Percentiles rank a stretch among this genome's conserved stretches.
phyloP scores from a whole-genome alignment of 2,888 invertebrate genomes.

The Cosmopolites sordidus region DNA sequence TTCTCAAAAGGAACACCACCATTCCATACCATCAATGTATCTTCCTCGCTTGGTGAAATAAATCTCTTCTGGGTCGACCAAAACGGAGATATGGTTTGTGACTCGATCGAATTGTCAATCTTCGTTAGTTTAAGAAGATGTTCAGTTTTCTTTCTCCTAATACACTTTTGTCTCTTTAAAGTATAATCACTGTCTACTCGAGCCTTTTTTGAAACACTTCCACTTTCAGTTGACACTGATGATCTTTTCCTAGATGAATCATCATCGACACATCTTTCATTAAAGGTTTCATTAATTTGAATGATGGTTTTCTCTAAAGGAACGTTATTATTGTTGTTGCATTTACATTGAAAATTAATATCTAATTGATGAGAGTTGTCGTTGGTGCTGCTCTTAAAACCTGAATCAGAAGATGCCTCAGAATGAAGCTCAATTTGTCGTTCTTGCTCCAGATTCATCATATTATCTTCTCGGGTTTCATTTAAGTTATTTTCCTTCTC shows the following conservation, averaged over 20 bases:
- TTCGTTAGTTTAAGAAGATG: constrained; percentile 24
- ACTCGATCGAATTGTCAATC: constrained; percentile 27
- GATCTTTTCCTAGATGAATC: constrained; percentile 32
- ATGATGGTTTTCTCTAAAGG: constrained; percentile 42
- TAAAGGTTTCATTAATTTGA: constrained; percentile 43
- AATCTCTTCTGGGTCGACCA: constrained; percentile 23
- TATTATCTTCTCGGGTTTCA: constrained; percentile 39
- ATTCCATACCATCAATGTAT: constrained; percentile 1
- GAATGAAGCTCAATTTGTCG: constrained; percentile 24
- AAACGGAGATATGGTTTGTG: constrained; percentile 24
- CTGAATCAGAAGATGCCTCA: constrained; percentile 43
- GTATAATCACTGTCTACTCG: constrained; percentile 36
- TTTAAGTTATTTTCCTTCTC: constrained; percentile 38
- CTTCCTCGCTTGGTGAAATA: constrained; percentile 16
- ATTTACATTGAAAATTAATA: constrained; percentile 41
- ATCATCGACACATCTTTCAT: constrained; percentile 44
- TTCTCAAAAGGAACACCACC: constrained; percentile 29
- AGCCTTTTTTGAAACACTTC: constrained; percentile 30
- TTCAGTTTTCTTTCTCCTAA: constrained; percentile 49
- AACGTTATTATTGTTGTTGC: constrained; percentile 33
- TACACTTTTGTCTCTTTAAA: constrained; percentile 56
- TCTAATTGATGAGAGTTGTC: constrained; percentile 40
- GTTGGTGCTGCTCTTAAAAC: constrained; percentile 41
- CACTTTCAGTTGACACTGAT: constrained; percentile 24
- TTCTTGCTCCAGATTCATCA: constrained; percentile 36